Evolutionary conservation across 1,140 invertebrate genomes (phyloP), one percentile per base, ranked within the genome.

Genomic region (Panulirus ornatus): DNA sequence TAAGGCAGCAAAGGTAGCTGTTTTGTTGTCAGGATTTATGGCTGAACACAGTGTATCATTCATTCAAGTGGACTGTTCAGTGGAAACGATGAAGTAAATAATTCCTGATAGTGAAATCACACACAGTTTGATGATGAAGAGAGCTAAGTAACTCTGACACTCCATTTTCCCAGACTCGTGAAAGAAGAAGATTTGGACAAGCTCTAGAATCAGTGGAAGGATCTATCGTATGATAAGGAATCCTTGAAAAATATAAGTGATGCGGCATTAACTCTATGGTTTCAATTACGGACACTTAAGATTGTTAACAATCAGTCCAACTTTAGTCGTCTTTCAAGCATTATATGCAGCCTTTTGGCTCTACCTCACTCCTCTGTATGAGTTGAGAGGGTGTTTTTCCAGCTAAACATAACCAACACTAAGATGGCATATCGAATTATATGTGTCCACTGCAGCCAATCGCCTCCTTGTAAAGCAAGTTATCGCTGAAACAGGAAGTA

Each of bases 301-400:
- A 63, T 71, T 84, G 58, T 58, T 1, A 70, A 84, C 44, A 30
- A 58, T 58, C 47, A 58, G 30, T 36, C n/a, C 30, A 84, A 70
- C 22, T 71, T 44, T 47, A 42, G 30, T 40, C 27, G n/a, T n/a
- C n/a, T 66, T 27, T 84, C 82, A 70, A 70, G 11, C 19, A 42
- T 84, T 22, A 84, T 71, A 36, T 84, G 63, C 38, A 27, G 36
- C n/a, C 38, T 84, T 22, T 38, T 84, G 16, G 82, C 66, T 42
- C 63, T 79, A 19, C 76, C 76, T 19, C 40, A 79, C 42, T 79
- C 40, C 76, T 79, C 40, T 38, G 71, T 30, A 27, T 73, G 71
- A 34, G 71, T 73, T 73, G 71, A 73, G 19, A 30, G 71, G 36
- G 71, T 73, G 5, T 73, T 73, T 19, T 73, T 5, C 16, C 16